A percentile compares a stretch with the other conserved stretches of the same genome.
phyloP scores from a whole-genome alignment of 1,140 invertebrate genomes.

The Drosophila nasuta region DNA sequence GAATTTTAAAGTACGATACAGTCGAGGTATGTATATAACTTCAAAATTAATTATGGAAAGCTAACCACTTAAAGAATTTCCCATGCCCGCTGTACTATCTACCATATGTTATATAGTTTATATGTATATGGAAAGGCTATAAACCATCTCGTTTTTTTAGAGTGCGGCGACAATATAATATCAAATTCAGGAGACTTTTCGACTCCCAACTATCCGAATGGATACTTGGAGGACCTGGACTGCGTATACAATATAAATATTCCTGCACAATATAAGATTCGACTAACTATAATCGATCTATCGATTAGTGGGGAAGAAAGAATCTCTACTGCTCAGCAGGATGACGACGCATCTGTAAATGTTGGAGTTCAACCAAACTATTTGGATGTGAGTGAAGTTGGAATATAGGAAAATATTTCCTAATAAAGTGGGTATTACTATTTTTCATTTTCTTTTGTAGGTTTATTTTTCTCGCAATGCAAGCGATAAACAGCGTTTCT shows the following conservation, averaged over 20 bases:
- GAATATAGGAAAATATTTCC: background rate
- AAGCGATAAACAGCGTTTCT: slow-evolving; percentile 43
- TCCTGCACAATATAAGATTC: slow-evolving; percentile 87
- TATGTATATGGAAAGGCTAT: too few species aligned
- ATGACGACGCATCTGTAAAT: background rate
- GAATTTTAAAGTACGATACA: slow-evolving; percentile 60
- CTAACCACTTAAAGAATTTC: too few species aligned
- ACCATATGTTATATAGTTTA: too few species aligned
- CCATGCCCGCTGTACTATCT: too few species aligned
- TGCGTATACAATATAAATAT: slow-evolving; percentile 92
- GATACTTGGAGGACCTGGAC: slow-evolving; percentile 88
- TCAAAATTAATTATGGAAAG: background rate
- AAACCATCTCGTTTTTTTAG: slow-evolving; percentile 61
- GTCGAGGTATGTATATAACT: slow-evolving; percentile 42
- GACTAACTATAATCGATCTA: slow-evolving; percentile 89
- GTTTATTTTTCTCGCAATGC: slow-evolving; percentile 49
- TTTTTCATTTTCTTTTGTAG: slow-evolving; percentile 55
- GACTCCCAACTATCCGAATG: slow-evolving; percentile 92
- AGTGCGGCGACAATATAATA: slow-evolving; percentile 88
- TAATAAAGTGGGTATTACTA: slow-evolving; percentile 63
- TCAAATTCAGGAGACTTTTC: slow-evolving; percentile 86
- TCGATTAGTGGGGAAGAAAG: slow-evolving; percentile 87
- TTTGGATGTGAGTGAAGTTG: slow-evolving; percentile 49
- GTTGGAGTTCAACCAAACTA: slow-evolving; percentile 34
- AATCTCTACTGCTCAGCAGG: background rate